Conservation (phyloP, 2,888 invertebrate species). For the Pelosia muscerda region DNA sequence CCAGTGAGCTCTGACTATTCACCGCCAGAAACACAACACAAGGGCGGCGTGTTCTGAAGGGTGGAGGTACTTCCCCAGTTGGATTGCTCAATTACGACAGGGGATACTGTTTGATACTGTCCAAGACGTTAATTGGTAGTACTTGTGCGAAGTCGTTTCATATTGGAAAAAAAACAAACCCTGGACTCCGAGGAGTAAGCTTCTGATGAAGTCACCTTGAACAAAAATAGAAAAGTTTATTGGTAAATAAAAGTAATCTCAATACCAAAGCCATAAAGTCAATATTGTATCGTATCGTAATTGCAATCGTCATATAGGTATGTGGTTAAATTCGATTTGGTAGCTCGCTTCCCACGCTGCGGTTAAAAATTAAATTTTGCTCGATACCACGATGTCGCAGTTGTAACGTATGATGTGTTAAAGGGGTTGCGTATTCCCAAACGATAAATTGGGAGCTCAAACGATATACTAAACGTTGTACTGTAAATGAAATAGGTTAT, state of each 20-base stretch:
- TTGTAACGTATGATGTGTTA: background rate
- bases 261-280: background rate
- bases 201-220: no score
- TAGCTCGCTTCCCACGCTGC: background rate
- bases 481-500: background rate
- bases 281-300: constrained; percentile 1
- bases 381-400: background rate
- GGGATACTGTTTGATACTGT: no score
- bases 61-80: no score
- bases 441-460: background rate
- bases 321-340: background rate
- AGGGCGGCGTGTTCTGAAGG: no score
- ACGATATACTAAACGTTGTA: background rate
- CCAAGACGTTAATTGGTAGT: no score
- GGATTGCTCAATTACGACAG: no score
- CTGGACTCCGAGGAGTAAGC: no score
- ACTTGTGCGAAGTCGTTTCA: no score
- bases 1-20: no score
- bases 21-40: no score
- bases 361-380: background rate
- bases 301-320: background rate
- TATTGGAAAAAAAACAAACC: no score
- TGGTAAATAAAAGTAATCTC: background rate
- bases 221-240: no score
- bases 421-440: background rate